A percentile compares a stretch with the other conserved stretches of the same genome.
Conservation (phyloP, 2,888 invertebrate genomes). For the Cryptosula pallasiana region DNA sequence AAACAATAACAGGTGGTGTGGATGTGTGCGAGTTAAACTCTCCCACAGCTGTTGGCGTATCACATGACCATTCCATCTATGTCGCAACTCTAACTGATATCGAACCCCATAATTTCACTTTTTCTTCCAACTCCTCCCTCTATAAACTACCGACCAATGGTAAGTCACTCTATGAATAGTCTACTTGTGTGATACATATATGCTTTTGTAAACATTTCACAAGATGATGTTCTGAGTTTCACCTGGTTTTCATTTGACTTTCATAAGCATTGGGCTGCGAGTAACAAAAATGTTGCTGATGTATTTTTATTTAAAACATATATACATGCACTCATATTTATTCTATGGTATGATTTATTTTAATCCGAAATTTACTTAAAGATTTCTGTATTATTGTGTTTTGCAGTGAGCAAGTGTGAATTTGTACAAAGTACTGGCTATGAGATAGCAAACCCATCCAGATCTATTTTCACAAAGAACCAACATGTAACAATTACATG, state of each 20-base stretch:
- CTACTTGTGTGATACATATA: too few species aligned
- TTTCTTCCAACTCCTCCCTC: not conserved
- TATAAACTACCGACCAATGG: not conserved
- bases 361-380: not conserved
- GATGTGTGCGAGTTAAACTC: not conserved
- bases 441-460: not conserved
- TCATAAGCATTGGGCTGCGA: too few species aligned
- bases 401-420: not conserved
- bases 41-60: not conserved
- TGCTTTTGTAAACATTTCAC: too few species aligned
- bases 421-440: not conserved
- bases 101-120: not conserved
- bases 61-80: not conserved
- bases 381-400: not conserved
- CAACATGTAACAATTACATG: not conserved
- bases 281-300: too few species aligned
- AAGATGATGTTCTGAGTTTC: too few species aligned
- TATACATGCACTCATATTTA: too few species aligned
- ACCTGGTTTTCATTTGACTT: too few species aligned
- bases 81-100: not conserved
- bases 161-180: too few species aligned
- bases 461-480: not conserved
- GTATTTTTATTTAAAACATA: too few species aligned
- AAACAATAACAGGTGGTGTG: not conserved
- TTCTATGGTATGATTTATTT: not conserved